Base-by-base conservation (phyloP, 2,113 vertebrate genomes). In the Puma concolor region DNA sequence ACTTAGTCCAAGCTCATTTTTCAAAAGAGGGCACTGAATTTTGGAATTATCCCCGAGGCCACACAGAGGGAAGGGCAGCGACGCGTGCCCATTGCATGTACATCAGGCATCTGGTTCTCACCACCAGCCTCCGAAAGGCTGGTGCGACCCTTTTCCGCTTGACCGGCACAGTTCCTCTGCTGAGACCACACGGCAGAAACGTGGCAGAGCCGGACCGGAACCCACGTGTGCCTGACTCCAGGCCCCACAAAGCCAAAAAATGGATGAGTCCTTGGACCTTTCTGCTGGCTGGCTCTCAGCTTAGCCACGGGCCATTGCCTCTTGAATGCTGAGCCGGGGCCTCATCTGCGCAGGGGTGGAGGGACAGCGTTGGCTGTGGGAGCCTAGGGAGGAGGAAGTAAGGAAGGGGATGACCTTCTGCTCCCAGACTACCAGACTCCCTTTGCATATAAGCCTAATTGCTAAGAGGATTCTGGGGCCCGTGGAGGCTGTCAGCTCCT, bases 21-120 rank as follows among this genome's bases (percentile, higher is more conserved):
- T 76, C 74, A 27, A 31, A 89, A 67, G 88, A 64, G 63, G 87
- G 72, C 16, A 10, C 50, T 48, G 66, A n/a, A 33, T 17, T 71
- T 33, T 41, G 67, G 83, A 77, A 23, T 63, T 33, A 44, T 71
- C 27, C 11, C 52, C 54, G 69, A 72, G 71, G 60, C 81, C 57
- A 36, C 11, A 7, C 60, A 8, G 92, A 33, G 92, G 82, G 36
- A 4, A 50, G 50, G 83, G 23, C 19, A 12, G 86, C 16, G n/a
- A n/a, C 12, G 0, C 5, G 8, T 36, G 41, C 11, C 4, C 27
- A 14, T 21, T 0, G 60, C 19, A 41, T 11, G 13, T 0, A 6
- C 0, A 1, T 66, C 41, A 36, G 84, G 48, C 38, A 4, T 36
- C 33, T 3, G 3, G 10, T 33, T 33, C 85, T 64, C n/a, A 9